Base-by-base conservation (phyloP, 2,888 invertebrate species). In the Sesamia inferens region DNA sequence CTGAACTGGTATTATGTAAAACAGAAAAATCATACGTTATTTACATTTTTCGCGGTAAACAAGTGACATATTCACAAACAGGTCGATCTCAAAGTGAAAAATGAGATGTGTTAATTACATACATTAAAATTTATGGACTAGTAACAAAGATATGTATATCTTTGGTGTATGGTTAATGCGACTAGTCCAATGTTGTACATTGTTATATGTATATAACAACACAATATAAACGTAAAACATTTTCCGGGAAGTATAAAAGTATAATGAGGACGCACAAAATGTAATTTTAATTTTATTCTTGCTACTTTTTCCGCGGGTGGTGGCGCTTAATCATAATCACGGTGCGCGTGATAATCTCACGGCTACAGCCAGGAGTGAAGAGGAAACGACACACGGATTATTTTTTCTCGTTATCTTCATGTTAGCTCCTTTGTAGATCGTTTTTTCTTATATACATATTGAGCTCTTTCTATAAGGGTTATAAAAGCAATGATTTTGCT, bases 321-420 rank as follows among this genome's bases (percentile, higher is more conserved):
- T 88, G 84, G 88, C 90, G 89, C 90, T 93, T 93, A 92, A 93
- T 94, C 93, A 93, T 93, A 94, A 94, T 94, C 93, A 94, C 89
- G 89, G 85, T 83, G 85, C 79, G 89, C 91, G 92, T 90, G 92
- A 93, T 94, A 93, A 94, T 94, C 93, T 90, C 87, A 82, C 89
- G 86, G 86, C 88, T 87, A 82, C 85, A 76, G 87, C 85, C 85
- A 81, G 84, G 89, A 90, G 92, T 91, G 91, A 91, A 91, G 92
- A 90, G 90, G 90, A 92, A 92, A 92, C 91, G 92, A 92, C 92
- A 90, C 86, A 89, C 85, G 89, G 89, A 91, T 84, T 82, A 86
- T 86, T 84, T 87, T 91, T 91, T 90, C 89, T 90, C 88, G 88
- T 92, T 91, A 91, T 90, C 85, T 88, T 83, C 80, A 48, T 70